Base-by-base conservation (phyloP, 2,113 vertebrate species). In the Lipophrys pholis region DNA sequence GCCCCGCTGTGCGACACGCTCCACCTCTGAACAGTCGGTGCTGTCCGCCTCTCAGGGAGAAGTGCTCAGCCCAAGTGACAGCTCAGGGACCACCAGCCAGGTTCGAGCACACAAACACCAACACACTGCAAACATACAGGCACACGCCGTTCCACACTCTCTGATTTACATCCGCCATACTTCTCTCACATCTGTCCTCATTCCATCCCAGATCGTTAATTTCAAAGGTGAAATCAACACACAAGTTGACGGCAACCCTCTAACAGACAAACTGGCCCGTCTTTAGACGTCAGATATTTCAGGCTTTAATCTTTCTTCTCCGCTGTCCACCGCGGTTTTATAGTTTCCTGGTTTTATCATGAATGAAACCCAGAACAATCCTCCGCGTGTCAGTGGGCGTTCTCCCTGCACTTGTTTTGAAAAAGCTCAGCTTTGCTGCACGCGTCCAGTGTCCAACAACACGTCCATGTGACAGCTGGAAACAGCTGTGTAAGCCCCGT, bases 31-130 rank as follows among this genome's bases (percentile, higher is more conserved):
- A 67, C 94, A 90, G 90, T 92, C 93, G 0, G 94, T 94, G 0
- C 52, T 93, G 83, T 94, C 95, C 0, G 94, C 92, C 67, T 94
- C 95, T 87, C 97, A 95, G 90, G 97, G 93, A 89, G 97, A 97
- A 10, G 85, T 92, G 43, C 87, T 91, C 79, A 94, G 77, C 84
- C 92, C 91, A 53, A 94, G 94, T 50, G 93, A 92, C 73, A 95
- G 94, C 93, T 91, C 95, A 83, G 95, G 94, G 78, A 95, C 90
- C 76, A 94, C 85, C 89, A 90, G 90, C 6, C 95, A 94, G 97
- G 97, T 99, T 89, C n/a, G n/a, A 53, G 17, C 11, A 11, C 52
- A 43, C 35, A 74, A 45, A 52, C 71, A 55, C 79, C 43, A 36
- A 50, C 12, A 63, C 35, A 15, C 54, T 10, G 45, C 14, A 39